Percentiles rank a stretch among this genome's conserved stretches.
Conservation (phyloP, 2,797 vertebrate species). For the Centroberyx gerrardi region DNA sequence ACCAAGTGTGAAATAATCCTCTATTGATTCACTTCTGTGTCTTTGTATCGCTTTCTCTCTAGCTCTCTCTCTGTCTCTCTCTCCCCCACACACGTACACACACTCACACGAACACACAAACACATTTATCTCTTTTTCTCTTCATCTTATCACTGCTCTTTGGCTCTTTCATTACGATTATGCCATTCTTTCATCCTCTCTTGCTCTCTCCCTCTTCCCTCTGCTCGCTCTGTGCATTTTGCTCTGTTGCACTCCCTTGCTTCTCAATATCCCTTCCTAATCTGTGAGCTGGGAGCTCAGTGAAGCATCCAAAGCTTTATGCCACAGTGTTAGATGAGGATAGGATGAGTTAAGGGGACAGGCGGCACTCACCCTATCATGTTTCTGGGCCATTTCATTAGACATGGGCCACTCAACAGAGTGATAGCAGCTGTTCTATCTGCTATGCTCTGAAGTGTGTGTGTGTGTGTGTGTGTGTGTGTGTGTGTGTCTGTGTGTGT, state of each 20-base stretch:
- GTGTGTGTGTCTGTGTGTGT: background rate
- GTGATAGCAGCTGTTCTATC: slow-evolving; percentile 31
- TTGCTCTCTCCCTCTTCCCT: background rate
- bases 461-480: slow-evolving; percentile 1
- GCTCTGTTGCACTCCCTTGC: slow-evolving; percentile 35
- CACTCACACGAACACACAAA: slow-evolving; percentile 4
- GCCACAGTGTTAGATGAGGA: slow-evolving; percentile 26
- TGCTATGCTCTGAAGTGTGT: slow-evolving; percentile 9
- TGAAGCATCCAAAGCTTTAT: slow-evolving; percentile 46
- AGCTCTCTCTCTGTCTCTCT: slow-evolving; percentile 15
- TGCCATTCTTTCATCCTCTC: slow-evolving; percentile 9
- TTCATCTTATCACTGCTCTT: slow-evolving; percentile 35
- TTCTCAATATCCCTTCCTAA: slow-evolving; percentile 52
- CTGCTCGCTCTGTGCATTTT: slow-evolving; percentile 9
- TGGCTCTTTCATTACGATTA: slow-evolving; percentile 39
- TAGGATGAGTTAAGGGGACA: slow-evolving; percentile 15
- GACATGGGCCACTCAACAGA: slow-evolving; percentile 36
- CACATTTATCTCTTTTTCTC: background rate
- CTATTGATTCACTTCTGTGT: slow-evolving; percentile 50
- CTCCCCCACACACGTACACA: background rate
- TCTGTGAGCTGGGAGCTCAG: slow-evolving; percentile 43
- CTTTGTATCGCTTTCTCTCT: slow-evolving; percentile 47
- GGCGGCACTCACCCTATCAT: slow-evolving; percentile 55
- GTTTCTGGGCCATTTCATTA: slow-evolving; percentile 64
- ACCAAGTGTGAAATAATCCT: slow-evolving; percentile 44